Evolutionary conservation across 2,888 invertebrate species (phyloP), one percentile per base, ranked within the genome.

Genomic region (Drosophila rubida): DNA sequence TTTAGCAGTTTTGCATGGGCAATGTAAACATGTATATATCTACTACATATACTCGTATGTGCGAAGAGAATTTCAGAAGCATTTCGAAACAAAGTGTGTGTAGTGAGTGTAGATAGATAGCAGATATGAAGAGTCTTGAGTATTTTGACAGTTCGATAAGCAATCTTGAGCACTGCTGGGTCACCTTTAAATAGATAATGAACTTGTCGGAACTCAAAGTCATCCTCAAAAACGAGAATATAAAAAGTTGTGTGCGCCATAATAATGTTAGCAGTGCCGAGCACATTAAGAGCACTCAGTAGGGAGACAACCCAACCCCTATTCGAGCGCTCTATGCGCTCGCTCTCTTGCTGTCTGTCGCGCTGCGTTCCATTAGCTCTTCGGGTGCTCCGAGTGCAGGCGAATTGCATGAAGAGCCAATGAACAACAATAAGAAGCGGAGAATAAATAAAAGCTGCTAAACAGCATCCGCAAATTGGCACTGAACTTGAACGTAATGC

Each of bases 401-500:
- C 41, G 30, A 50, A 50, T 14, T 49, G 53, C 68, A 54, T 41
- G 49, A 59, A 54, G 65, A 59, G 65, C 19, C 50, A 61, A 35
- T 37, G 46, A 49, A n/a, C 16, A 50, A n/a, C n/a, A n/a, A n/a
- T n/a, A n/a, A 55, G 49, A 45, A 37, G 32, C 27, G 23, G 39
- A 46, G 54, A 39, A 37, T 27, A 58, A 50, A 32, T n/a, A 51
- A 45, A 13, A 25, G 32, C 30, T 2, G n/a, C 19, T 32, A 32
- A 58, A 55, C 51, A 54, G 59, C 75, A 44, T 51, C 68, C 66
- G 64, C 35, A 63, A 69, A 53, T 78, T 76, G 79, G 54, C 82
- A 85, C 65, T 84, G 88, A 84, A 87, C 83, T 87, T 84, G 86
- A 68, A 62, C 27, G 46, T 22, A 41, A 27, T 35, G 68, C 22